Evolutionary conservation across 1,140 invertebrate genomes (phyloP).

Genomic region (Cecropterus lyciades): DNA sequence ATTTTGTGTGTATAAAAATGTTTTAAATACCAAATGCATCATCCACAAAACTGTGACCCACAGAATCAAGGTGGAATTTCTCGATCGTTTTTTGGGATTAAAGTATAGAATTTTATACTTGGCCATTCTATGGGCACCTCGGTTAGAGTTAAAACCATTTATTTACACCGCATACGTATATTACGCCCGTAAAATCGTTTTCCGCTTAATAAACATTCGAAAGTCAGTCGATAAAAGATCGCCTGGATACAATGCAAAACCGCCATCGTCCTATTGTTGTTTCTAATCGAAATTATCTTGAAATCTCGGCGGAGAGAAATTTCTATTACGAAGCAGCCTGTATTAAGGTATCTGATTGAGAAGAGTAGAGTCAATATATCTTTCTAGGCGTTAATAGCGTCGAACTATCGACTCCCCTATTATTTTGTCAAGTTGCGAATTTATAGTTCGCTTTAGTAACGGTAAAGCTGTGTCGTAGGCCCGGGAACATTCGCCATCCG

Average conservation of each 20-base stretch:
- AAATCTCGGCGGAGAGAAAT: conserved; percentile 54
- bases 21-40: too few relatives aligned
- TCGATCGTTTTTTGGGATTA: too few relatives aligned
- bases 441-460: conserved; percentile 74
- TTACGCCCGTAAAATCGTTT: conserved; percentile 21
- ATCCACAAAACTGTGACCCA: too few relatives aligned
- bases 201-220: conserved; percentile 26
- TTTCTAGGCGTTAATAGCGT: conserved; percentile 78
- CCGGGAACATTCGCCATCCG: conserved; percentile 52
- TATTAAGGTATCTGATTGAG: conserved; percentile 80
- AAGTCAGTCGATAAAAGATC: conserved; percentile 24
- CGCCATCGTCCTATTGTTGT: conserved; percentile 36
- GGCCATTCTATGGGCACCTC: background rate
- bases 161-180: conserved; percentile 8
- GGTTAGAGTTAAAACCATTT: background rate
- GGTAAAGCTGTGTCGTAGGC: conserved; percentile 60
- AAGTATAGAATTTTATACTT: too few relatives aligned
- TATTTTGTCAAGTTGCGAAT: conserved; percentile 80
- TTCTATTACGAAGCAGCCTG: conserved; percentile 66
- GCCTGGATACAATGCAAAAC: conserved; percentile 31
- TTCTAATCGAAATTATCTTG: conserved; percentile 51
- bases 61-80: too few relatives aligned
- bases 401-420: conserved; percentile 74
- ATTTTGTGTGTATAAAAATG: too few relatives aligned
- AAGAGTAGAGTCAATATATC: conserved; percentile 76